Evolutionary conservation across 1,140 invertebrate genomes (phyloP).

Genomic region (Daktulosphaira vitifoliae): DNA sequence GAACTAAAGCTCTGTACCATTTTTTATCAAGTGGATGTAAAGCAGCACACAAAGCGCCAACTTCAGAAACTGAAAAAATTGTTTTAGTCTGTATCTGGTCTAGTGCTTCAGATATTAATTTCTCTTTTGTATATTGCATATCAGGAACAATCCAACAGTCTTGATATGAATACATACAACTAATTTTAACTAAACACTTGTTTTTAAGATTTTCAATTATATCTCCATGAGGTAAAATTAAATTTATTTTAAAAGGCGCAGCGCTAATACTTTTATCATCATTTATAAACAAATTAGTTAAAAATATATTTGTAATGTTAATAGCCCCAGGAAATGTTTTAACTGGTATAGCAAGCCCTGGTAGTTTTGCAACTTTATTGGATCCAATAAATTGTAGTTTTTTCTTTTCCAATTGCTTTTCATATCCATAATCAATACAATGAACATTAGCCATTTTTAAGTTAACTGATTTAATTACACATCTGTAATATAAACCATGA

Average conservation of each 20-base stretch:
- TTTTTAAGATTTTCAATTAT: conserved; percentile 18
- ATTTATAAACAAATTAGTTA: conserved; percentile 1
- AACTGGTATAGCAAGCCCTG: conserved; percentile 8
- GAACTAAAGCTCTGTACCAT: not conserved
- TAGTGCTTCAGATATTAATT: not conserved
- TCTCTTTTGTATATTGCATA: not conserved
- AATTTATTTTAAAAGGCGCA: not conserved
- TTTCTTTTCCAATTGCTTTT: conserved; percentile 16
- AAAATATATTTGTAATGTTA: conserved; percentile 9
- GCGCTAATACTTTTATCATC: not conserved
- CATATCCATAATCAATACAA: conserved; percentile 22
- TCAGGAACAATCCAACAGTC: conserved; percentile 27
- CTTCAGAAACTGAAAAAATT: not conserved
- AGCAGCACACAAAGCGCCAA: conserved; percentile 23
- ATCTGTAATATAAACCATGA: conserved; percentile 14
- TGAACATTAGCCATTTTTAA: conserved; percentile 5
- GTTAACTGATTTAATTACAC: conserved; percentile 6
- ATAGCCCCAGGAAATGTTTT: conserved; percentile 13
- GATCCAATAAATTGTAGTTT: not conserved
- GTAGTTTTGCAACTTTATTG: not conserved
- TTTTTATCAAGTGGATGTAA: conserved; percentile 5
- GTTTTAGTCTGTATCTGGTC: conserved; percentile 9
- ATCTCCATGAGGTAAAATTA: not conserved
- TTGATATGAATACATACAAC: not conserved
- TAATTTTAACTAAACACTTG: conserved; percentile 9